Evolutionary conservation across 2,797 vertebrate species (phyloP).

Genomic region (Ctenopoma multispine): DNA sequence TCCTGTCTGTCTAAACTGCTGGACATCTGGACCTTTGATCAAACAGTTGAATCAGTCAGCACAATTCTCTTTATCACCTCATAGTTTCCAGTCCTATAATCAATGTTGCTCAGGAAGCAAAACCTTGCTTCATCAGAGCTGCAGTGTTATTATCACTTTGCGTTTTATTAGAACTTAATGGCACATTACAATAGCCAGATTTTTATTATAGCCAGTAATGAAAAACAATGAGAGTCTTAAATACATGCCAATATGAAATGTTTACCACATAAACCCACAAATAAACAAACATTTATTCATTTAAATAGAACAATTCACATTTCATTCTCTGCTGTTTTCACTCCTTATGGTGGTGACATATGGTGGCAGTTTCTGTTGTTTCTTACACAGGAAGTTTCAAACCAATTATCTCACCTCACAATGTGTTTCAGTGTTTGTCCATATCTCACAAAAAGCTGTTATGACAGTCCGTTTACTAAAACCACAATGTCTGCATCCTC

Average conservation of each 20-base stretch:
- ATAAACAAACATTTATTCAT: slow-evolving; percentile 41
- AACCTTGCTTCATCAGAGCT: slow-evolving; percentile 21
- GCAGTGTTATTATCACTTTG: background rate
- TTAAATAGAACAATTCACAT: slow-evolving; percentile 42
- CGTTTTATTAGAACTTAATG: background rate
- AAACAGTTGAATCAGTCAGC: slow-evolving; percentile 27
- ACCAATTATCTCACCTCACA: slow-evolving; percentile 63
- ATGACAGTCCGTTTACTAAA: slow-evolving; percentile 53
- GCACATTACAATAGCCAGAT: slow-evolving; percentile 5
- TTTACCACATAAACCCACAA: slow-evolving; percentile 11
- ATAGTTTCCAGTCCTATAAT: slow-evolving; percentile 7
- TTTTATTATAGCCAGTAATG: slow-evolving; percentile 18
- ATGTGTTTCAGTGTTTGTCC: slow-evolving; percentile 19
- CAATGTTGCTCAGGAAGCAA: slow-evolving; percentile 17
- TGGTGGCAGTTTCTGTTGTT: slow-evolving; percentile 25
- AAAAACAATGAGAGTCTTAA: background rate
- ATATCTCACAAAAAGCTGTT: slow-evolving; percentile 60
- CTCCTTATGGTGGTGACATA: slow-evolving; percentile 7
- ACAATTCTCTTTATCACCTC: slow-evolving; percentile 8
- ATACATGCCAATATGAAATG: background rate
- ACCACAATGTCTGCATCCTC: slow-evolving; percentile 68
- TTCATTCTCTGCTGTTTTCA: slow-evolving; percentile 17
- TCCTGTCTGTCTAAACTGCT: slow-evolving; percentile 22
- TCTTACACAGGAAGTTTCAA: slow-evolving; percentile 69
- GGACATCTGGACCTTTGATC: slow-evolving; percentile 24